phyloP scores from a whole-genome alignment of 1,140 invertebrate genomes.

The Drosophila persimilis region DNA sequence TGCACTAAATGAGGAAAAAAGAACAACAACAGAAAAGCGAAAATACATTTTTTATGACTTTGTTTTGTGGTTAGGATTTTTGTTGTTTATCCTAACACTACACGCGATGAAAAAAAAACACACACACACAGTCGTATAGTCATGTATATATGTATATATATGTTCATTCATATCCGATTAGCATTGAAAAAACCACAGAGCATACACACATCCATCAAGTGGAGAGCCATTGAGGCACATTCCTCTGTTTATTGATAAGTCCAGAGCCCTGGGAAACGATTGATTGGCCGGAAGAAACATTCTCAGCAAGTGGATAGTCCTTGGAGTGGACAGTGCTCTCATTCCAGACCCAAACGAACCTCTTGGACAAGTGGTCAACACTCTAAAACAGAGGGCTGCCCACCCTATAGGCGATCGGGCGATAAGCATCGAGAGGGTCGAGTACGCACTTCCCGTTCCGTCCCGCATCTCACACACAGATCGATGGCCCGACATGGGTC shows the following conservation, averaged over 20 bases:
- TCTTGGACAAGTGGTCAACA: no score
- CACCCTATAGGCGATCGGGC: no score
- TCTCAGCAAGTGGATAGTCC: not conserved
- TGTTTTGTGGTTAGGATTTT: conserved; percentile 32
- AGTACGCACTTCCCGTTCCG: conserved; percentile 1
- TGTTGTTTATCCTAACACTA: conserved; percentile 44
- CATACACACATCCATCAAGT: conserved; percentile 9
- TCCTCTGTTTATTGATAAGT: conserved; percentile 20
- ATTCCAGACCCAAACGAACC: no score
- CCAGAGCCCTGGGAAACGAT: not conserved
- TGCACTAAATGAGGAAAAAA: conserved; percentile 7
- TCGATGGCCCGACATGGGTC: not conserved
- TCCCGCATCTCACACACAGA: conserved; percentile 27
- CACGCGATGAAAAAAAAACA: not conserved
- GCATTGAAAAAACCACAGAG: conserved; percentile 21
- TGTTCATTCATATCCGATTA: conserved; percentile 7
- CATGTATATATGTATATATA: not conserved
- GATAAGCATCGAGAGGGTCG: conserved; percentile 1
- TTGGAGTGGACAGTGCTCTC: no score
- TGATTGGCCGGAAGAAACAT: no score
- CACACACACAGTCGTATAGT: conserved; percentile 1
- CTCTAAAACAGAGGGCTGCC: no score
- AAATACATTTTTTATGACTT: conserved; percentile 41
- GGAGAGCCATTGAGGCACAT: not conserved
- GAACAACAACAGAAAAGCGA: not conserved